These are phyloP conservation scores for Heterocephalus glaber DNA, from an alignment of 2,113 vertebrate genomes.

Conservation along the genomic window DNA sequence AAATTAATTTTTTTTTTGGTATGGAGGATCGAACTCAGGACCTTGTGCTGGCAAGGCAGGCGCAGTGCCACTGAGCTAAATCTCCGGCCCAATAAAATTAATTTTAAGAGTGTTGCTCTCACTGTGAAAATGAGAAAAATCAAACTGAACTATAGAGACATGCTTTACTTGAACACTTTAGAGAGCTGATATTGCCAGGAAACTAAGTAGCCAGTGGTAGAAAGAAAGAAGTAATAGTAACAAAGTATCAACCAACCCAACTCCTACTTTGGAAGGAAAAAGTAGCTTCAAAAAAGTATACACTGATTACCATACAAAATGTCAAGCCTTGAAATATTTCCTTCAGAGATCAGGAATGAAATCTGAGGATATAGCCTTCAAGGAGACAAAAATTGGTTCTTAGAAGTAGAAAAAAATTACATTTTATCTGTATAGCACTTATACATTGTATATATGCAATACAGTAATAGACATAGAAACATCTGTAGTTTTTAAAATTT, in stretches of 20 bases:
- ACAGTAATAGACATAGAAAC: background rate
- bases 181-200: background rate
- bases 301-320: background rate
- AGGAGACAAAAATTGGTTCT: background rate
- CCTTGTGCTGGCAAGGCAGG: too few species aligned
- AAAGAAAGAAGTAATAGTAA: background rate
- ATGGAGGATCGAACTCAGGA: too few species aligned
- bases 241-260: background rate
- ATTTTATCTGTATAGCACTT: background rate
- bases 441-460: background rate
- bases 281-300: background rate
- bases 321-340: background rate
- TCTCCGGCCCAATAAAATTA: too few species aligned
- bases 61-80: too few species aligned
- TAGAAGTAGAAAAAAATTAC: background rate
- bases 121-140: slow-evolving; percentile 1
- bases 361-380: background rate
- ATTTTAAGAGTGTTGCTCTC: background rate
- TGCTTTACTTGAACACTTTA: background rate
- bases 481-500: background rate
- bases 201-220: background rate
- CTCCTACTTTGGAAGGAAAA: background rate
- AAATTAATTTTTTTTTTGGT: background rate
- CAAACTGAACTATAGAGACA: background rate
- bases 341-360: background rate